Evolutionary conservation across 2,888 invertebrate species (phyloP).

Genomic region (Tolmerus cingulatus): DNA sequence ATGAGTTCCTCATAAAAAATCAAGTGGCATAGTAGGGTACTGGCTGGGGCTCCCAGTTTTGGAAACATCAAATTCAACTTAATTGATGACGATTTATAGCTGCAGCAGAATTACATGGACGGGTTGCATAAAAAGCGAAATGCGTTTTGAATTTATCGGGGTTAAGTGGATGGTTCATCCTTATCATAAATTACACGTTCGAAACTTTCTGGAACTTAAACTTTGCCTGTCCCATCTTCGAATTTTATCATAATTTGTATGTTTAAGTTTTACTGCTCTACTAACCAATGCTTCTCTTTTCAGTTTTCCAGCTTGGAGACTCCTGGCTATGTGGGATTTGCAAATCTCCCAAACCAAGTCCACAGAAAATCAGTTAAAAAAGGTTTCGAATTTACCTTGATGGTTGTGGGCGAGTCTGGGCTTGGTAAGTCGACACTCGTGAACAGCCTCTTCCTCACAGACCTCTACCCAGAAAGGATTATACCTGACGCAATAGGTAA

Average conservation of each 20-base stretch:
- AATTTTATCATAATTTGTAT: not conserved
- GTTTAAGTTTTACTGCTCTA: not conserved
- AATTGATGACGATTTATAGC: not conserved
- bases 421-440: constrained; percentile 95
- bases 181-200: too few species aligned
- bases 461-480: constrained; percentile 91
- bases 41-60: too few species aligned
- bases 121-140: not conserved
- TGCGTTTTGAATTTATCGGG: not conserved
- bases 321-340: constrained; percentile 79
- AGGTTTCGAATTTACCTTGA: constrained; percentile 96
- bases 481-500: constrained; percentile 88
- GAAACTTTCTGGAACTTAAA: too few species aligned
- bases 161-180: not conserved
- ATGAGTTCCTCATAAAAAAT: not conserved
- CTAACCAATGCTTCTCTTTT: not conserved
- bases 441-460: constrained; percentile 92
- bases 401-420: constrained; percentile 94
- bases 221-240: too few species aligned
- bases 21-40: too few species aligned
- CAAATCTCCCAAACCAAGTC: constrained; percentile 95
- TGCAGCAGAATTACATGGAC: too few species aligned
- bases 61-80: not conserved
- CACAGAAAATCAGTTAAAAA: constrained; percentile 97
- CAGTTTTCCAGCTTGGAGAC: constrained; percentile 86